Conservation (phyloP, 2,797 vertebrate species). For the Acipenser transmontanus region DNA sequence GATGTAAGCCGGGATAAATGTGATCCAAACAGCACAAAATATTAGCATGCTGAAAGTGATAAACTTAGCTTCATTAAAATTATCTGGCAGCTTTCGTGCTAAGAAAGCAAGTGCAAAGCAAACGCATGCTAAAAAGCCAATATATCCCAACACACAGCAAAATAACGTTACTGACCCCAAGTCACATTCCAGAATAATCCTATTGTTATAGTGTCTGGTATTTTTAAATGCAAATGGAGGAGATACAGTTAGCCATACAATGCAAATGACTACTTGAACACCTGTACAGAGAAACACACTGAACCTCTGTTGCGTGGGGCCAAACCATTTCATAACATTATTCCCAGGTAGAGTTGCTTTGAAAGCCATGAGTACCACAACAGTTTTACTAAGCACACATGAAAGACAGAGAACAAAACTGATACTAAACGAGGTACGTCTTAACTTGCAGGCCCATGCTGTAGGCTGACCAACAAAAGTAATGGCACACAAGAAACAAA, state of each 20-base stretch:
- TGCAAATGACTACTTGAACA: constrained; percentile 32
- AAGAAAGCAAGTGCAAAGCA: constrained; percentile 65
- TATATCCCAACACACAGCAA: constrained; percentile 60
- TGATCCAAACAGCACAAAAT: constrained; percentile 66
- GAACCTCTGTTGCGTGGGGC: constrained; percentile 38
- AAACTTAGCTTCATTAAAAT: constrained; percentile 67
- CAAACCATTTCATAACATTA: constrained; percentile 34
- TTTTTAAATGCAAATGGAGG: constrained; percentile 42
- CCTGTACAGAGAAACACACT: constrained; percentile 35
- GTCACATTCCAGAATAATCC: constrained; percentile 58
- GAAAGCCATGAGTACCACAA: constrained; percentile 47
- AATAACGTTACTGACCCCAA: constrained; percentile 55
- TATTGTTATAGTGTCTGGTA: constrained; percentile 35
- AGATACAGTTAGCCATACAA: constrained; percentile 27
- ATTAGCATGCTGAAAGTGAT: constrained; percentile 74
- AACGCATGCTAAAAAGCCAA: constrained; percentile 57
- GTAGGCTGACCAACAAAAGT: constrained; percentile 37
- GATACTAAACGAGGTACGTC: constrained; percentile 36
- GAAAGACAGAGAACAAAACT: constrained; percentile 40
- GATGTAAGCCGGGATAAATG: constrained; percentile 65
- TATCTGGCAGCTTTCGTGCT: constrained; percentile 62
- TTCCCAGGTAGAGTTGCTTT: constrained; percentile 36
- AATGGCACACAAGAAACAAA: constrained; percentile 41
- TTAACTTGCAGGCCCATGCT: constrained; percentile 34
- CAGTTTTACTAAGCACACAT: constrained; percentile 41